Percentiles rank a stretch among this genome's conserved stretches.
phyloP scores from a whole-genome alignment of 2,797 vertebrate genomes.

The Malacoraja senta region DNA sequence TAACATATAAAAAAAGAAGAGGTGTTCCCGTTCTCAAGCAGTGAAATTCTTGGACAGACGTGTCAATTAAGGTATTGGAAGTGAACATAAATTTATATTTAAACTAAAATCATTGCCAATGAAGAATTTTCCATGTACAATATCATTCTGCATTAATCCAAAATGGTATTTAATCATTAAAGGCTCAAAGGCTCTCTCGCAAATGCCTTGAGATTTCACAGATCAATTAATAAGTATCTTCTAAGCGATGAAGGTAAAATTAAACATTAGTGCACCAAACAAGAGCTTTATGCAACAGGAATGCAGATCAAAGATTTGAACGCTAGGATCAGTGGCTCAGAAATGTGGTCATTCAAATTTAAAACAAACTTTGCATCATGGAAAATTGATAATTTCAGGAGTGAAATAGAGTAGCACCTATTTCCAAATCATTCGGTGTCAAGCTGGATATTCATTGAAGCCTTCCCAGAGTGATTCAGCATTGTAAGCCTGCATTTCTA shows the following conservation, averaged over 20 bases:
- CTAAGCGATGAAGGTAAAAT: neutral
- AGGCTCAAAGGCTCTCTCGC: neutral
- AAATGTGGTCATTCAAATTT: no score
- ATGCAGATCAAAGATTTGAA: neutral
- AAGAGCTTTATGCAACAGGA: neutral
- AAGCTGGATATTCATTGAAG: no score
- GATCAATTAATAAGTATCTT: neutral
- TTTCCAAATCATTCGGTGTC: no score
- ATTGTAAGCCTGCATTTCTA: no score
- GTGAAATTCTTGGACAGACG: neutral
- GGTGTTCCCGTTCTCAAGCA: neutral
- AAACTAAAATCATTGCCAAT: neutral
- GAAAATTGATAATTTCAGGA: no score
- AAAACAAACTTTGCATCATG: no score
- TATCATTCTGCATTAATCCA: neutral
- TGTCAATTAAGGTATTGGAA: no score
- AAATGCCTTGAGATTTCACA: neutral
- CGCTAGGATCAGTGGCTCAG: neutral
- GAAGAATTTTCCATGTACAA: neutral
- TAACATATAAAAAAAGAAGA: neutral
- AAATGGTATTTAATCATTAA: neutral
- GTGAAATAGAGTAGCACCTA: no score
- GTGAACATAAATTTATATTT: neutral
- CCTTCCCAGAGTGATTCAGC: no score
- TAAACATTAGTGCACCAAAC: neutral